These are phyloP conservation scores for Cataglyphis hispanica DNA, from an alignment of 1,140 invertebrate genomes.

Conservation along the genomic window DNA sequence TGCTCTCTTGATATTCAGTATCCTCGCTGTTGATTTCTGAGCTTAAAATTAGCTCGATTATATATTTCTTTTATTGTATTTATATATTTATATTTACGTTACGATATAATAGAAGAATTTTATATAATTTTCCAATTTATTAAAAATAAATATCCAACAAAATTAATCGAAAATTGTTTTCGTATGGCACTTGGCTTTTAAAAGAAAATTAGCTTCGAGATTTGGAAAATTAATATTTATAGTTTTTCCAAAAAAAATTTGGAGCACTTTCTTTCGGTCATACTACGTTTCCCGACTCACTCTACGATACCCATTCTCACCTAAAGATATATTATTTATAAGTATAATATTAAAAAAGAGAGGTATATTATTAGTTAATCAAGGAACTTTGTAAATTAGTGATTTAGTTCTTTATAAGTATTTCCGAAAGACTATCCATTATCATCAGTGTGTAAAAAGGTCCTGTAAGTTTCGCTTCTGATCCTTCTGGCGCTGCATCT, in stretches of 20 bases:
- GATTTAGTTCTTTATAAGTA: background rate
- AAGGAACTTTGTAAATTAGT: conserved; percentile 24
- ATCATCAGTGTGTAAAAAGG: conserved; percentile 32
- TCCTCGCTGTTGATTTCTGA: background rate
- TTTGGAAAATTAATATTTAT: too few relatives aligned
- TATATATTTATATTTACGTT: background rate
- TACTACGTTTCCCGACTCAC: too few relatives aligned
- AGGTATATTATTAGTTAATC: background rate
- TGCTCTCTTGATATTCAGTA: conserved; percentile 28
- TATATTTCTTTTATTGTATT: background rate
- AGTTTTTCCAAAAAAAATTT: too few relatives aligned
- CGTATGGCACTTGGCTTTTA: too few relatives aligned
- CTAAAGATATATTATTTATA: background rate
- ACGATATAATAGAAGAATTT: background rate
- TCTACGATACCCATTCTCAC: too few relatives aligned
- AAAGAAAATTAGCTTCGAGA: too few relatives aligned
- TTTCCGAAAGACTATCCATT: conserved; percentile 11
- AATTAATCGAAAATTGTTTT: background rate
- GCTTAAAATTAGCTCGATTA: background rate
- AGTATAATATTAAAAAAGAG: too few relatives aligned
- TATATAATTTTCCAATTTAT: background rate
- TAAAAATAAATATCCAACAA: background rate
- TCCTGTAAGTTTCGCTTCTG: conserved; percentile 17
- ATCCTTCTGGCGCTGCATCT: conserved; percentile 35
- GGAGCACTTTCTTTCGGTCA: too few relatives aligned